phyloP scores from a whole-genome alignment of 2,797 vertebrate genomes.

The Sphaeramia orbicularis region DNA sequence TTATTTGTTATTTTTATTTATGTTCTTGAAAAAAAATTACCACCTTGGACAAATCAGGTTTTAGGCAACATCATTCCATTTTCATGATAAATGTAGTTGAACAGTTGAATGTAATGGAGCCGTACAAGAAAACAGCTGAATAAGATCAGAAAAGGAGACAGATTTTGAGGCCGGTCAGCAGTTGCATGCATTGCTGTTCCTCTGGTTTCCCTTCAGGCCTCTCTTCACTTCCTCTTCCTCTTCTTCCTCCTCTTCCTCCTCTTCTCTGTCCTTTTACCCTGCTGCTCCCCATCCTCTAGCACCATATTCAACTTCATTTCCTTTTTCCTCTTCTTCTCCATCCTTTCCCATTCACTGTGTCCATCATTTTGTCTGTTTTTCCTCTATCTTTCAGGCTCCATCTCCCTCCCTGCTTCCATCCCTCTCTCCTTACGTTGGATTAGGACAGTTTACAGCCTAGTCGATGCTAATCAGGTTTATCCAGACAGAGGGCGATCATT shows the following conservation, averaged over 20 bases:
- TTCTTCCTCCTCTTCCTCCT: constrained; percentile 16
- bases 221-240: constrained; percentile 15
- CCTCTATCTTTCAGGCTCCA: constrained; percentile 11
- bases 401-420: constrained; percentile 37
- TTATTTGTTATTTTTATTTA: too few relatives aligned
- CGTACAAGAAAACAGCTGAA: background rate
- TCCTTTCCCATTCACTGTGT: constrained; percentile 15
- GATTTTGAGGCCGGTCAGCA: background rate
- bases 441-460: constrained; percentile 64
- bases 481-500: constrained; percentile 78
- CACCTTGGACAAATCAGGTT: too few relatives aligned
- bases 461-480: constrained; percentile 83
- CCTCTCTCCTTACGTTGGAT: constrained; percentile 71
- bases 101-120: too few relatives aligned
- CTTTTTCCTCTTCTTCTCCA: constrained; percentile 6
- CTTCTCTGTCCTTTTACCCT: constrained; percentile 3
- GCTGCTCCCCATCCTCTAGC: constrained; percentile 20
- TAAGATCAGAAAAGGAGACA: background rate
- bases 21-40: too few relatives aligned
- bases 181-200: constrained; percentile 2
- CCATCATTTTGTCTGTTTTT: constrained; percentile 14
- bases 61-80: too few relatives aligned
- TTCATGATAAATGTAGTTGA: too few relatives aligned
- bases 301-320: constrained; percentile 12
- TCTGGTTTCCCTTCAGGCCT: constrained; percentile 14